These are phyloP conservation scores for Acanthosepion lycidas DNA, from an alignment of 2,888 invertebrate genomes.

Conservation along the genomic window DNA sequence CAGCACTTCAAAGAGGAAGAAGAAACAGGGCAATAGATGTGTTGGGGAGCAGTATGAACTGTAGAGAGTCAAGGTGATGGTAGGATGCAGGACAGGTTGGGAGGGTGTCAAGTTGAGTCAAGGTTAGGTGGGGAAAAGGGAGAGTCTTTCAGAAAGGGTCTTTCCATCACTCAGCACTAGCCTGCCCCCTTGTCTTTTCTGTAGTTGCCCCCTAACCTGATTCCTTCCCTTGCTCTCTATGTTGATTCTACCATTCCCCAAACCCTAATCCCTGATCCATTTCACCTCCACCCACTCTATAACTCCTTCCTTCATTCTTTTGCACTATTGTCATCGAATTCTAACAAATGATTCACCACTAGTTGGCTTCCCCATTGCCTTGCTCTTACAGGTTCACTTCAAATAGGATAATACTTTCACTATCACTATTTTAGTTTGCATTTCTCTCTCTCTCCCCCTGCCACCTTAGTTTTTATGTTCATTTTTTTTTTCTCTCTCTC, in stretches of 20 bases:
- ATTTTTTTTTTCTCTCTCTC: background rate
- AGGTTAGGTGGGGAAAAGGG: background rate
- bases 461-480: background rate
- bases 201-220: background rate
- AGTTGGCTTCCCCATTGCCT: conserved; percentile 33
- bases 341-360: conserved; percentile 33
- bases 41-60: background rate
- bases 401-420: conserved; percentile 6
- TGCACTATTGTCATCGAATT: conserved; percentile 20
- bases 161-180: background rate
- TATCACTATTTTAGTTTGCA: background rate
- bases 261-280: conserved; percentile 33
- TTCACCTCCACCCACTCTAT: conserved; percentile 4
- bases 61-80: conserved; percentile 21
- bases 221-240: background rate
- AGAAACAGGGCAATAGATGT: background rate
- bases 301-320: background rate
- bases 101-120: conserved; percentile 20
- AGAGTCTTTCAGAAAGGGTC: background rate
- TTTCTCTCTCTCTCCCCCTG: background rate
- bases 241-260: background rate
- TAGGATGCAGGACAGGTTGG: background rate
- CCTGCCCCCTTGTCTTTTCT: background rate
- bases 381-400: conserved; percentile 20
- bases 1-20: background rate